Evolutionary conservation across 2,113 vertebrate genomes (phyloP).

Genomic region (Galeopterus variegatus): DNA sequence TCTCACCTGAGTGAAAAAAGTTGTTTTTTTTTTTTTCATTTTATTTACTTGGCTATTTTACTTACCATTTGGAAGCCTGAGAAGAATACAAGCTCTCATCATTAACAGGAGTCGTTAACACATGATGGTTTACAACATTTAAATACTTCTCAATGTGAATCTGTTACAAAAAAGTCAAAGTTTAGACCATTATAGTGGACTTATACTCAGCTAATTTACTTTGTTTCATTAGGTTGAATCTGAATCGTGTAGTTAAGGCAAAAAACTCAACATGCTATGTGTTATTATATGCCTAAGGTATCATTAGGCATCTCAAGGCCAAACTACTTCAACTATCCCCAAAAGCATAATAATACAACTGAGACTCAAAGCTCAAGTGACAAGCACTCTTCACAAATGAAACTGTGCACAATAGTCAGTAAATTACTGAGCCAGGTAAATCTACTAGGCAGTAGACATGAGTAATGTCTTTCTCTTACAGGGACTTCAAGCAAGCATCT

Average conservation of each 20-base stretch:
- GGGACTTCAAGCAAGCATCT: slow-evolving; percentile 6
- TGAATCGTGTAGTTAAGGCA: slow-evolving; percentile 55
- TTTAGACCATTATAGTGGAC: slow-evolving; percentile 68
- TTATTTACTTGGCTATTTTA: slow-evolving; percentile 70
- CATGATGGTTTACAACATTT: slow-evolving; percentile 86
- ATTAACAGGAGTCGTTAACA: slow-evolving; percentile 87
- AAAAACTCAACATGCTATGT: slow-evolving; percentile 51
- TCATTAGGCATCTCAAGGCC: slow-evolving; percentile 20
- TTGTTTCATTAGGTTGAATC: slow-evolving; percentile 54
- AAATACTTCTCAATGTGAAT: slow-evolving; percentile 90
- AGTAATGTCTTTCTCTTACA: slow-evolving; percentile 43
- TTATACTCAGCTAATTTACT: slow-evolving; percentile 56
- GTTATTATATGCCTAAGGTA: slow-evolving; percentile 65
- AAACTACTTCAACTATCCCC: slow-evolving; percentile 55
- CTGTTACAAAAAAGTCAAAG: slow-evolving; percentile 85
- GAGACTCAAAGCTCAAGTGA: background rate
- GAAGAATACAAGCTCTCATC: slow-evolving; percentile 71
- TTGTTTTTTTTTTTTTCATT: background rate
- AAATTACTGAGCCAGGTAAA: background rate
- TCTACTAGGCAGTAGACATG: background rate
- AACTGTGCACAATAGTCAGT: background rate
- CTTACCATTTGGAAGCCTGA: slow-evolving; percentile 86
- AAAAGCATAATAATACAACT: background rate
- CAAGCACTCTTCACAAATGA: background rate
- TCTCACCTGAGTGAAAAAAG: background rate